Evolutionary conservation across 2,113 vertebrate species (phyloP), one percentile per base, ranked within the genome.

Genomic region (Xyliphius kryptos): DNA sequence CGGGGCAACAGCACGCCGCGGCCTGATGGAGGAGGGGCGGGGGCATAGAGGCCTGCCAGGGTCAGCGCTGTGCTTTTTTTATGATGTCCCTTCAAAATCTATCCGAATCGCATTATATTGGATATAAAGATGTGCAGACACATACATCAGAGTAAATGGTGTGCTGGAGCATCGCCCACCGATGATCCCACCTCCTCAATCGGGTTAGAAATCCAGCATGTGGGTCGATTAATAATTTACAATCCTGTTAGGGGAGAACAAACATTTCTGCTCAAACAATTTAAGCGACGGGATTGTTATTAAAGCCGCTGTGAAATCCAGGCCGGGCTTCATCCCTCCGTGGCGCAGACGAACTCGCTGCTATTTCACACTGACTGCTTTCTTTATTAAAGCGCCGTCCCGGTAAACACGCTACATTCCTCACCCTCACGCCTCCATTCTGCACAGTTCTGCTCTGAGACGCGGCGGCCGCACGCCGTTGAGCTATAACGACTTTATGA

Each of bases 221-320:
- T 81, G 83, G 84, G 87, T 82, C 83, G 66, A 86, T 88, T 87
- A 88, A 88, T 88, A 87, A 87, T 88, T 88, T 82, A 87, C 85
- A 78, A 85, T 87, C 87, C 74, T 82, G 87, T 87, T 87, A 87
- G 79, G 44, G 69, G 81, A 88, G 85, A 85, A 88, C 87, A 87
- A 86, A 88, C 87, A 86, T 86, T 85, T 86, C 82, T 85, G 83
- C 84, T 84, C 79, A 75, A 82, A 85, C 83, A 80, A 84, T 86
- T 80, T 82, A 82, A 82, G 81, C 65, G 59, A 77, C 68, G 61
- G 76, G 80, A 79, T 82, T 85, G 81, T 83, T 82, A 79, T 82
- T 79, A 68, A 64, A 74, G 76, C 63, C 49, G 63, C 71, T 63
- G 43, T 51, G 13, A n/a, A n/a, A 46, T 13, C 43, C 43, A n/a